Evolutionary conservation across 92 coral and sea anemone species (phyloP).

Genomic region (Zoanthus sociatus): DNA sequence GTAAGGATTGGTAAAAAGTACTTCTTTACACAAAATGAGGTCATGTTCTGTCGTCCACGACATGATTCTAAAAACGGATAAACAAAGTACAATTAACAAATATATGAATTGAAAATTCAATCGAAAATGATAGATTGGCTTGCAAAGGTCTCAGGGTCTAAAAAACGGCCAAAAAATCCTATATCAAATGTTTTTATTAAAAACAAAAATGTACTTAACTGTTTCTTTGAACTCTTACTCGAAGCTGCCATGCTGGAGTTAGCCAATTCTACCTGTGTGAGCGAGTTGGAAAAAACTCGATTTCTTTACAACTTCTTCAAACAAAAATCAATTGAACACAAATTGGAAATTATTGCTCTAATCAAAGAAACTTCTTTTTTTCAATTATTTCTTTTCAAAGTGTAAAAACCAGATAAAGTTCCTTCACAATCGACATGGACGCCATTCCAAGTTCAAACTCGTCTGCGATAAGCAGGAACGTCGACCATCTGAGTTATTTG

Average conservation of each 20-base stretch:
- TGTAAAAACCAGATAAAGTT: not conserved
- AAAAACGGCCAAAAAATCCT: not conserved
- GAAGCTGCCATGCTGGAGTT: constrained; percentile 11
- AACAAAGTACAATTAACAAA: not conserved
- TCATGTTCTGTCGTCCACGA: constrained; percentile 53
- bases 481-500: constrained; percentile 14
- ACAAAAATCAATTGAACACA: not conserved
- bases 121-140: not conserved
- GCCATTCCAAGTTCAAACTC: constrained; percentile 26
- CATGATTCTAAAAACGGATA: constrained; percentile 38
- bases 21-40: constrained; percentile 49
- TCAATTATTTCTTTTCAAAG: not conserved
- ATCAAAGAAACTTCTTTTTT: not conserved
- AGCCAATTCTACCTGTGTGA: not conserved
- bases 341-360: not conserved
- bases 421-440: not conserved
- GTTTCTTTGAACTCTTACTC: constrained; percentile 15
- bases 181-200: not conserved
- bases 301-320: constrained; percentile 10
- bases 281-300: not conserved
- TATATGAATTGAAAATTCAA: not conserved
- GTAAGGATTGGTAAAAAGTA: constrained; percentile 52
- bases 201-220: not conserved
- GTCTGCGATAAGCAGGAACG: constrained; percentile 20
- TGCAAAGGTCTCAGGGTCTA: not conserved